These are phyloP conservation scores for Apis cerana DNA, from an alignment of 1,140 invertebrate species.

Conservation along the genomic window DNA sequence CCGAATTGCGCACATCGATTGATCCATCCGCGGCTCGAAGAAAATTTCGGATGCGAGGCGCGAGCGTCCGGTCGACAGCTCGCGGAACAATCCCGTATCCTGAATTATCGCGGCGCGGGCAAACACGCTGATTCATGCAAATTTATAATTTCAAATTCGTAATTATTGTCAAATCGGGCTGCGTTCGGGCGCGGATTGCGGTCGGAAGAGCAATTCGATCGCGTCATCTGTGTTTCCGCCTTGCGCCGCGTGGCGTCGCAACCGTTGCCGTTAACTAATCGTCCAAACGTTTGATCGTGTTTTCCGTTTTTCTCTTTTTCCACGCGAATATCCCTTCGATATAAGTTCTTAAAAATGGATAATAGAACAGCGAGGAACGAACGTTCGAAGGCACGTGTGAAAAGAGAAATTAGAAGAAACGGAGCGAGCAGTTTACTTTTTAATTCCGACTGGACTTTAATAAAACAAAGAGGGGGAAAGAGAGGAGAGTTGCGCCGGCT, in stretches of 20 bases:
- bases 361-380: too few species aligned
- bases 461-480: slow-evolving; percentile 72
- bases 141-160: slow-evolving; percentile 54
- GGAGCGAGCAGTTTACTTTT: slow-evolving; percentile 74
- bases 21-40: too few species aligned
- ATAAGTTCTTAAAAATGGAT: not conserved
- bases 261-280: not conserved
- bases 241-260: too few species aligned
- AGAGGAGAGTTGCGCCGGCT: not conserved
- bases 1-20: too few species aligned
- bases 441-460: slow-evolving; percentile 74
- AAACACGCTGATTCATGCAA: slow-evolving; percentile 48
- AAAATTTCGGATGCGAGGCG: not conserved
- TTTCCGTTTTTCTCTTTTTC: not conserved
- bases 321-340: not conserved
- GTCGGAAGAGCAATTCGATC: slow-evolving; percentile 32
- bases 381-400: not conserved
- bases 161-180: slow-evolving; percentile 54
- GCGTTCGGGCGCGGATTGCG: slow-evolving; percentile 17
- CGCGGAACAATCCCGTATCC: slow-evolving; percentile 43
- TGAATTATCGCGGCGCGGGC: slow-evolving; percentile 37
- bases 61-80: too few species aligned
- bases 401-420: not conserved
- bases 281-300: not conserved
- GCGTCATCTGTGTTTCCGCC: slow-evolving; percentile 14